Base-by-base conservation (phyloP, 2,113 vertebrate species). In the Rousettus leschenaultii region DNA sequence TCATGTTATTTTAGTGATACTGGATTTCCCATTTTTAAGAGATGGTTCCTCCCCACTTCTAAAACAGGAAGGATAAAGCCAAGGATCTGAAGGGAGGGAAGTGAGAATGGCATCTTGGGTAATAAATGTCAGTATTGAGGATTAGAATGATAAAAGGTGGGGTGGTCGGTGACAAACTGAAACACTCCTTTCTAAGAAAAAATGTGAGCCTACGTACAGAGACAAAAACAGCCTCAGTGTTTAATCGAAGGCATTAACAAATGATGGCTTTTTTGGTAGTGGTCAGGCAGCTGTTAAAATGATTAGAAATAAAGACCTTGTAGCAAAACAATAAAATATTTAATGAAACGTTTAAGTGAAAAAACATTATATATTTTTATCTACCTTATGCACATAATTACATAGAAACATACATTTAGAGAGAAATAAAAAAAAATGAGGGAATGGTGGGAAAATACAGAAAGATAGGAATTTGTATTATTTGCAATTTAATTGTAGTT, bases 291-390 rank as follows among this genome's bases (percentile, higher is more conserved):
- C 86, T 88, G 65, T 85, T 96, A 88, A 63, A 83, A 63, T 73
- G 48, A 73, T 96, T 80, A 87, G 70, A 74, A 85, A 75, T 86
- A 66, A 93, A 91, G 78, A 78, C 11, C 13, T 80, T 82, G 8
- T 75, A 40, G 57, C 24, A 82, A 82, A 96, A 74, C 43, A 79
- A 13, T 75, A 66, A 95, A 83, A 80, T 59, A 16, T 73, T 78
- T 93, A 86, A n/a, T 93, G 75, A 92, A 78, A 87, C n/a, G 22
- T 38, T 95, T 51, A 66, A 80, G 35, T 91, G 59, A 55, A 63
- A 86, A 93, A 79, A 40, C 33, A 86, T 61, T 18, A 68, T n/a
- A 21, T 68, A 21, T 90, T 96, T 77, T 43, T 53, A 70, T 68
- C 61, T 96, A 14, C 24, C 24, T 5, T 88, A 0, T 79, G 6